Evolutionary conservation across 2,888 invertebrate species (phyloP), one percentile per base, ranked within the genome.

Genomic region (Himalopsyche tibetana): DNA sequence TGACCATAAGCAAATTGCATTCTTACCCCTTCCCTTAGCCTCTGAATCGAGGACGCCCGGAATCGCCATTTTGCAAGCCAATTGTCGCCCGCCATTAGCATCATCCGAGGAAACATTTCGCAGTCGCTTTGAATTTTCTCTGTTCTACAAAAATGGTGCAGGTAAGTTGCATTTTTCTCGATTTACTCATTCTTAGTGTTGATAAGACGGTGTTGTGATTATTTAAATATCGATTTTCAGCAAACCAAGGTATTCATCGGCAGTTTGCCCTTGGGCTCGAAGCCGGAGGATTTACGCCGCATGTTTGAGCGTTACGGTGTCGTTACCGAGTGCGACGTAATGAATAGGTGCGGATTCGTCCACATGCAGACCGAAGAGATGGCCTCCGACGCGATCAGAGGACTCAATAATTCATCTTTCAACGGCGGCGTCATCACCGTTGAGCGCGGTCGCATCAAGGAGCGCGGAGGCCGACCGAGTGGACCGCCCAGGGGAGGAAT

Each of bases 261-360:
- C 89, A 97, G 98, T 92, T 92, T 98, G 91, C 97, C 97, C 86
- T 96, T 96, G 90, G 96, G 96, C 90, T 97, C 97, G 89, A 96
- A 96, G 90, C 95, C 96, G 85, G 96, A 97, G 90, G 98, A 98
- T 90, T 93, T 98, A 80, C 94, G 96, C 81, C 95, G 95, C 89
- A 93, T 98, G 82, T 98, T 99, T 92, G 95, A 96, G 89, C 95
- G 96, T 84, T 98, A 96, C 91, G 98, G 98, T 80, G 94, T 94
- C 85, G 98, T 99, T 8, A 96, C 96, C 28, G 98, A 99, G 92
- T 98, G 98, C 92, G 98, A 98, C 91, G 97, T 99, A 86, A 96
- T 98, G 93, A 98, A 98, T 91, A 95, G 98, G 88, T 99, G 98
- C 91, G 98, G 98, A 12, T 99, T 99, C 92, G 97, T 99, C 82